Evolutionary conservation across 2,888 invertebrate species (phyloP).

Genomic region (Pseudeuparius sepicola): DNA sequence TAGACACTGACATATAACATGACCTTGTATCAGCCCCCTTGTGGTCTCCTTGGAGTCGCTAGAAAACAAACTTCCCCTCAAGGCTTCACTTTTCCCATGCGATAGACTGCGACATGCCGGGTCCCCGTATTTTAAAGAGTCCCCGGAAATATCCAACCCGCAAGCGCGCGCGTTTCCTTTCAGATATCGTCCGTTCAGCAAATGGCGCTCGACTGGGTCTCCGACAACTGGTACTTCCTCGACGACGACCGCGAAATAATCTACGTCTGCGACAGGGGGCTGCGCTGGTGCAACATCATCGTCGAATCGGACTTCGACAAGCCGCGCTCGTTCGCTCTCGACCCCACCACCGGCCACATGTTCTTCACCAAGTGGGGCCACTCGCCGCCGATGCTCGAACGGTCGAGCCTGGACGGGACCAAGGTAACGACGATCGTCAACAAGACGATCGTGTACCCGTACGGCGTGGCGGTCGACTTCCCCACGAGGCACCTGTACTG

Average conservation of each 20-base stretch:
- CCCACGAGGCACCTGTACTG: conserved; percentile 64
- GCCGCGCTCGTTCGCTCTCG: conserved; percentile 59
- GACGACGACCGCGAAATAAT: conserved; percentile 36
- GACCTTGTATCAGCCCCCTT: too few species aligned
- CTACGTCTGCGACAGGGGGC: conserved; percentile 33
- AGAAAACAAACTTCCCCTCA: too few species aligned
- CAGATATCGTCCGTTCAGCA: conserved; percentile 56
- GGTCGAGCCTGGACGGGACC: conserved; percentile 56
- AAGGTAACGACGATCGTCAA: conserved; percentile 50
- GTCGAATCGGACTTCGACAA: conserved; percentile 57
- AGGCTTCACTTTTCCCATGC: too few species aligned
- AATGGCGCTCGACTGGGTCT: conserved; percentile 75
- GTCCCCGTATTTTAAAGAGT: too few species aligned
- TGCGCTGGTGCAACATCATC: conserved; percentile 58
- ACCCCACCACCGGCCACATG: conserved; percentile 64
- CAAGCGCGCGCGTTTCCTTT: too few species aligned
- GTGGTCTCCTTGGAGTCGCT: too few species aligned
- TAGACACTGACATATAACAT: too few species aligned
- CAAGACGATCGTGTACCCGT: conserved; percentile 67
- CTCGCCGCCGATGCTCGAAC: conserved; percentile 50
- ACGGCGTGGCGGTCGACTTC: conserved; percentile 62
- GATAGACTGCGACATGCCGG: too few species aligned
- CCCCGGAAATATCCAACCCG: too few species aligned
- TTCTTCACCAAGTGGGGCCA: conserved; percentile 72
- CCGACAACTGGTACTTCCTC: conserved; percentile 77